Base-by-base conservation (phyloP, 2,113 vertebrate genomes). In the Symphodus melops region DNA sequence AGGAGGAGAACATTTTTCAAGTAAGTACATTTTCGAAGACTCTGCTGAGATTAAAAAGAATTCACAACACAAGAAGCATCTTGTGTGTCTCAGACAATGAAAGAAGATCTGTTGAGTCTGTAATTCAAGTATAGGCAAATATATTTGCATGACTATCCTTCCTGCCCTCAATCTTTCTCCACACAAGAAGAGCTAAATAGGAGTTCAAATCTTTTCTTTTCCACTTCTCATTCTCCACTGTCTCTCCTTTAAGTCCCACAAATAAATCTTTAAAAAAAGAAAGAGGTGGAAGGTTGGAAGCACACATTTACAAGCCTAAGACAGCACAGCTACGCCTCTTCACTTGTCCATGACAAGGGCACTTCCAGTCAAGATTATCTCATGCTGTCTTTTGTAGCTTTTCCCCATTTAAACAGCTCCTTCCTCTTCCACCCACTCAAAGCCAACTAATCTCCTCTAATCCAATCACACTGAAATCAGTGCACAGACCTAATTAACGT, bases 141-240 rank as follows among this genome's bases (percentile, higher is more conserved):
- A 9, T 20, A 44, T 89, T 88, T 84, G 76, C 75, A 84, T 78
- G 25, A 70, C 20, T 10, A 23, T 62, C 28, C 36, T 66, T 55
- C 48, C 33, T 14, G 5, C 23, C 62, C 73, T 74, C 64, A 33
- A 33, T 33, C 28, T 33, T 33, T 33, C 28, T 33, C 28, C 28
- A 33, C 28, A 33, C 28, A 33, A 33, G 28, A 33, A 33, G 28
- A 33, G 28, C 4, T 33, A 33, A 33, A 33, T 33, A n/a, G n/a
- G n/a, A n/a, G n/a, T n/a, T n/a, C n/a, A n/a, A n/a, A n/a, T n/a
- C n/a, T n/a, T n/a, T n/a, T n/a, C n/a, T 33, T 74, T 33, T 25
- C 19, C 12, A 3, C 12, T 13, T 33, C 2, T 33, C 28, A 33
- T 33, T 33, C 28, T 1, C 28, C 28, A 33, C 28, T 5, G 6